These are phyloP conservation scores for Creontiades dilutus DNA, from an alignment of 2,888 invertebrate species.

Conservation along the genomic window DNA sequence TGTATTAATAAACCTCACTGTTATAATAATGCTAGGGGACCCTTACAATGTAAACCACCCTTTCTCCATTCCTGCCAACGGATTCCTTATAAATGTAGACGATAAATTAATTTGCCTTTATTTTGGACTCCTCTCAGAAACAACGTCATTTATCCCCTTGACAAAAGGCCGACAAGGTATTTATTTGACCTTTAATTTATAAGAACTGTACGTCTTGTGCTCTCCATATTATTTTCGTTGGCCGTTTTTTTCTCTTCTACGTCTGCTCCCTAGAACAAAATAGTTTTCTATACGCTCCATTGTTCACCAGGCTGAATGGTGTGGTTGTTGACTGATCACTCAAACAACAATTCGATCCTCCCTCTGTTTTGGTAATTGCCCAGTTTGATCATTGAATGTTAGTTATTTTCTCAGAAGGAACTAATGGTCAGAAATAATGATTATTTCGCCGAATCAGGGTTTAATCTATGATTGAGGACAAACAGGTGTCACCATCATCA, in stretches of 20 bases:
- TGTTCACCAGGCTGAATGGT: slow-evolving; percentile 1
- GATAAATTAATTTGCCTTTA: slow-evolving; percentile 63
- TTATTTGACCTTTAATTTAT: slow-evolving; percentile 26
- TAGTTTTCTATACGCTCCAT: neutral
- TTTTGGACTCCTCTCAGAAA: slow-evolving; percentile 65
- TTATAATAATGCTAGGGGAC: neutral
- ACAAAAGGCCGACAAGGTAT: slow-evolving; percentile 30
- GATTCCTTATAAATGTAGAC: slow-evolving; percentile 35
- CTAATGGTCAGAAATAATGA: too few species aligned
- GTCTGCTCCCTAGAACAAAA: neutral
- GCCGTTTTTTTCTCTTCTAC: neutral
- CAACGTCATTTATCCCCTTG: slow-evolving; percentile 66
- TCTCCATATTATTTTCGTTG: slow-evolving; percentile 10
- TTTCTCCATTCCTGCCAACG: slow-evolving; percentile 51
- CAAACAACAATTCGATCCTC: too few species aligned
- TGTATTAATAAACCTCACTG: slow-evolving; percentile 23
- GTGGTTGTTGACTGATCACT: neutral
- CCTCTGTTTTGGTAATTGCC: too few species aligned
- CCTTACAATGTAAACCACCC: slow-evolving; percentile 39
- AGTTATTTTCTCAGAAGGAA: too few species aligned
- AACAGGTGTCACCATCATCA: too few species aligned
- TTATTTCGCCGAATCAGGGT: too few species aligned
- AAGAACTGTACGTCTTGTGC: neutral
- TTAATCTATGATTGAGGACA: too few species aligned
- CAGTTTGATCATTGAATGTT: too few species aligned